Conservation (phyloP, 2,888 invertebrate species). For the Halictus ligatus region DNA sequence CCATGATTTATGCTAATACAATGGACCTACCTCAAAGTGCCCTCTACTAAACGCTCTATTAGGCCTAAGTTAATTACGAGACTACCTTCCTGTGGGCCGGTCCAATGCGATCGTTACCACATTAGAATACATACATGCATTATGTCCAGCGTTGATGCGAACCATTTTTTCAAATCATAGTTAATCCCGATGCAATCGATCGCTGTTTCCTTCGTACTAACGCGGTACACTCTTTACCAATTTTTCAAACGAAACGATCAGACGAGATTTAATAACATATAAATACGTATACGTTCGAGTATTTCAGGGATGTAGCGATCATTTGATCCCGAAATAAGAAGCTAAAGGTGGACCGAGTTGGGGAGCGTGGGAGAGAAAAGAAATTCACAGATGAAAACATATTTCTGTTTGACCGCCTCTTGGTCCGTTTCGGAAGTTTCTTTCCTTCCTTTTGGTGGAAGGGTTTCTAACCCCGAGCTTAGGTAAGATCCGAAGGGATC, state of each 20-base stretch:
- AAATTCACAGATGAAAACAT: slow-evolving; percentile 50
- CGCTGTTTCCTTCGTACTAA: not conserved
- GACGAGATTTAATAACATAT: not conserved
- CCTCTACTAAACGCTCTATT: slow-evolving; percentile 78
- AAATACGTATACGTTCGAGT: no score
- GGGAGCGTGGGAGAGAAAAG: slow-evolving; percentile 8
- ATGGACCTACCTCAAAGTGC: slow-evolving; percentile 73
- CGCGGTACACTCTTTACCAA: not conserved
- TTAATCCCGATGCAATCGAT: slow-evolving; percentile 36
- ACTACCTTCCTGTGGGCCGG: slow-evolving; percentile 67
- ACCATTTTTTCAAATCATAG: slow-evolving; percentile 42
- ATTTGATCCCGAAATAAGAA: not conserved
- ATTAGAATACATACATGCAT: slow-evolving; percentile 72
- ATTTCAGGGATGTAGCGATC: not conserved
- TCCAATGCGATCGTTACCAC: slow-evolving; percentile 69
- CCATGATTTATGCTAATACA: slow-evolving; percentile 79
- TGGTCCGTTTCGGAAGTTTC: slow-evolving; percentile 22
- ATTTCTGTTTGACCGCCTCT: slow-evolving; percentile 40
- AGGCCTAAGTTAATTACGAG: slow-evolving; percentile 79
- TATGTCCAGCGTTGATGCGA: slow-evolving; percentile 63
- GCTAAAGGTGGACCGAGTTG: slow-evolving; percentile 21
- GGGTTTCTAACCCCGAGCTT: slow-evolving; percentile 49
- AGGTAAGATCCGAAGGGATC: slow-evolving; percentile 46
- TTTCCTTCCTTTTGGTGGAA: slow-evolving; percentile 25
- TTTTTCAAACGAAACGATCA: not conserved